Evolutionary conservation across 1,140 invertebrate species (phyloP).

Genomic region (Listronotus oregonensis): DNA sequence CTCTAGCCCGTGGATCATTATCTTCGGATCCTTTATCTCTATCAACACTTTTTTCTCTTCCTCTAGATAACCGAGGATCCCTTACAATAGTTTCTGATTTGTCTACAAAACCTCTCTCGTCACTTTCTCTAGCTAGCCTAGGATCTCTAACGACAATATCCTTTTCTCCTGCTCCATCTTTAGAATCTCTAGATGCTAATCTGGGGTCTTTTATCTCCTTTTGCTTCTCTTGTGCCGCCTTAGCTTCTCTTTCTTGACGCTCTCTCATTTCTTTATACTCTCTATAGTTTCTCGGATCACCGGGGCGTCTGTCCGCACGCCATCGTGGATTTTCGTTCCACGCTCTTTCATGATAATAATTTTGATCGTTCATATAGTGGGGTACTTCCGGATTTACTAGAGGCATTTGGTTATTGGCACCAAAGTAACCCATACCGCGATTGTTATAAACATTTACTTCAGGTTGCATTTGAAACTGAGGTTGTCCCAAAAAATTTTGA

Average conservation of each 20-base stretch:
- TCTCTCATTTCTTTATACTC: constrained; percentile 39
- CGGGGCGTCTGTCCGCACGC: constrained; percentile 7
- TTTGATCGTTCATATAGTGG: constrained; percentile 3
- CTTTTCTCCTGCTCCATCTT: constrained; percentile 5
- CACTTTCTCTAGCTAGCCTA: constrained; percentile 12
- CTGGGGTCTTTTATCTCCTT: constrained; percentile 31
- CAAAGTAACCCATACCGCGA: not conserved
- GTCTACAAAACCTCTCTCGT: not conserved
- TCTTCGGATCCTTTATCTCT: not conserved
- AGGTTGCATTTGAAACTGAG: too few species aligned
- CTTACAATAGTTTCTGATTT: not conserved
- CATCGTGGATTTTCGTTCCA: constrained; percentile 6
- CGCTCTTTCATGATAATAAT: constrained; percentile 7
- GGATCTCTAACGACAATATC: constrained; percentile 21
- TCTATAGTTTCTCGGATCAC: constrained; percentile 35
- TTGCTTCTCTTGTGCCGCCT: constrained; percentile 7
- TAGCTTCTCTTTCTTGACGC: constrained; percentile 21
- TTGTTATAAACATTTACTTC: not conserved
- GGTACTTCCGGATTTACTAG: not conserved
- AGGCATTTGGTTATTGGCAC: not conserved
- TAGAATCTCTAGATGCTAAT: constrained; percentile 14
- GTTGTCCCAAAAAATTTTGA: not conserved
- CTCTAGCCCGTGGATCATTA: not conserved
- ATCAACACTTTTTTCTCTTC: constrained; percentile 5
- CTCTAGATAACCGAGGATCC: constrained; percentile 5